Percentiles rank a stretch among this genome's conserved stretches.
Evolutionary conservation across 1,140 invertebrate species (phyloP).

Genomic region (Anastatus disparis): DNA sequence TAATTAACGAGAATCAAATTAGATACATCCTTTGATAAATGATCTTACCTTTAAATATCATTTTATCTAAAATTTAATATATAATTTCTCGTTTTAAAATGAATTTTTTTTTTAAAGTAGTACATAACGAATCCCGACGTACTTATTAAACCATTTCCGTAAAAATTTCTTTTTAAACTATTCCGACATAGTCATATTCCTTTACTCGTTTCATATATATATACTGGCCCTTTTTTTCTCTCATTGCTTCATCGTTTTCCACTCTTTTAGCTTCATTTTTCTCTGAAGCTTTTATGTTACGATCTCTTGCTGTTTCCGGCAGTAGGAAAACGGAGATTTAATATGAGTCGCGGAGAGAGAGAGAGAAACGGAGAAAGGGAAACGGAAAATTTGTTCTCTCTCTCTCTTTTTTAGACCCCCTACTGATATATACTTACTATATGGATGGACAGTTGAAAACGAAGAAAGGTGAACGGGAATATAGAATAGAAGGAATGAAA

Average conservation of each 20-base stretch:
- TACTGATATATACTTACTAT: too few relatives aligned
- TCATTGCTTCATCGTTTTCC: not conserved
- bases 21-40: too few relatives aligned
- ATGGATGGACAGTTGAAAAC: too few relatives aligned
- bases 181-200: not conserved
- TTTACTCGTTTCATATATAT: not conserved
- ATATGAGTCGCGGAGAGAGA: too few relatives aligned
- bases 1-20: too few relatives aligned
- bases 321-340: not conserved
- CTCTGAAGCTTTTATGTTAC: not conserved
- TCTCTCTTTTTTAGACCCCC: not conserved
- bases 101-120: too few relatives aligned
- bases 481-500: too few relatives aligned
- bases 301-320: not conserved
- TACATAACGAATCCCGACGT: not conserved
- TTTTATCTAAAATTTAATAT: too few relatives aligned
- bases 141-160: not conserved
- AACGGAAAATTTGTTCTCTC: not conserved
- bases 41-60: too few relatives aligned
- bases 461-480: too few relatives aligned
- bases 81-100: too few relatives aligned
- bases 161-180: not conserved
- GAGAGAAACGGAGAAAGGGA: not conserved
- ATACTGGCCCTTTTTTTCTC: too few relatives aligned
- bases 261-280: not conserved